A percentile compares a stretch with the other conserved stretches of the same genome.
phyloP scores from a whole-genome alignment of 1,140 invertebrate species.

The Aradophagus sp. region DNA sequence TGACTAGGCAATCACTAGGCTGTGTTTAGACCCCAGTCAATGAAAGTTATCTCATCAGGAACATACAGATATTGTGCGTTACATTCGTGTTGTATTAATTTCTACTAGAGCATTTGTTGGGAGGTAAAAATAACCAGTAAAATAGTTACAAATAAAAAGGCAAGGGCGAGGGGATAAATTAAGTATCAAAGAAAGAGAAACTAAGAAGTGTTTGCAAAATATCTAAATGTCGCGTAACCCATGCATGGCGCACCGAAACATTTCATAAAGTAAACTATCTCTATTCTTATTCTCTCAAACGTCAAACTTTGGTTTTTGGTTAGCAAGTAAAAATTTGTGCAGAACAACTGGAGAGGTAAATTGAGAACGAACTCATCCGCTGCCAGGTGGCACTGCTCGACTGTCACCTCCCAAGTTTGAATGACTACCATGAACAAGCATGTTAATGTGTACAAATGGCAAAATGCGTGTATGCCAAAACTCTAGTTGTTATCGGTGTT shows the following conservation, averaged over 20 bases:
- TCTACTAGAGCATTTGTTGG: conserved; percentile 22
- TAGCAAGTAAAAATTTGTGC: conserved; percentile 3
- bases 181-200: background rate
- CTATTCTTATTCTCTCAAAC: conserved; percentile 26
- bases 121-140: conserved; percentile 29
- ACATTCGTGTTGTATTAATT: no score
- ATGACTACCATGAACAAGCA: no score
- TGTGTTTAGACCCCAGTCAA: no score
- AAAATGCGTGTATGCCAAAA: conserved; percentile 11
- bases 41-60: no score
- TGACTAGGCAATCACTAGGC: no score
- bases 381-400: background rate
- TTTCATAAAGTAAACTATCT: conserved; percentile 26
- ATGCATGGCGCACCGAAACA: conserved; percentile 22
- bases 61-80: no score
- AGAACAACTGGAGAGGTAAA: no score
- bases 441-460: conserved; percentile 8
- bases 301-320: conserved; percentile 13
- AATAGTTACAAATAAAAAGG: conserved; percentile 10
- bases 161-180: no score
- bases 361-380: no score
- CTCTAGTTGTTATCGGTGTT: conserved; percentile 1
- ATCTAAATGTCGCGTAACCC: conserved; percentile 17
- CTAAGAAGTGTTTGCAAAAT: conserved; percentile 16
- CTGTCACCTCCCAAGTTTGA: background rate